A percentile compares a stretch with the other conserved stretches of the same genome.
Evolutionary conservation across 2,797 vertebrate genomes (phyloP).

Genomic region (Triplophysa bombifrons): DNA sequence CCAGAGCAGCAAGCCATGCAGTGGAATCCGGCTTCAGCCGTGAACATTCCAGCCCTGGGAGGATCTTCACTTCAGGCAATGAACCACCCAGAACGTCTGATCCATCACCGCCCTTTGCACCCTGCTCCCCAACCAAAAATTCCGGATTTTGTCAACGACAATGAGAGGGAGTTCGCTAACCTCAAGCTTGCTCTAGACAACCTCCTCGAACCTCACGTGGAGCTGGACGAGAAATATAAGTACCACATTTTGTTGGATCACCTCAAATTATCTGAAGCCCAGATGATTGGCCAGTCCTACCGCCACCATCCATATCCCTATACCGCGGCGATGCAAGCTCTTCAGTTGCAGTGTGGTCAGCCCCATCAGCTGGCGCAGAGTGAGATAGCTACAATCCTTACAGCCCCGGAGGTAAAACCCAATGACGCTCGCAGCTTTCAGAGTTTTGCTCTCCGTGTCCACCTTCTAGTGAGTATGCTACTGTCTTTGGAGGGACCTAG

Average conservation of each 20-base stretch:
- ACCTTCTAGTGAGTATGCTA: no score
- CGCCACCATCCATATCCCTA: not conserved
- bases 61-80: not conserved
- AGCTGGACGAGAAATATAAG: not conserved
- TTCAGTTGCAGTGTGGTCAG: no score
- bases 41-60: not conserved
- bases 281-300: not conserved
- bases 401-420: no score
- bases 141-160: not conserved
- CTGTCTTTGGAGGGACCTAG: no score
- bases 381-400: no score
- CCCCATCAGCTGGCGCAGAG: no score
- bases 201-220: not conserved
- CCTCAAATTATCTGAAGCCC: not conserved
- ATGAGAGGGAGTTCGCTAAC: not conserved
- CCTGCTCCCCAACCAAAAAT: not conserved
- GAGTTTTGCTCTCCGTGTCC: no score
- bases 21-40: not conserved
- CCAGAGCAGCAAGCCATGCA: no score
- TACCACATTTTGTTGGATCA: not conserved
- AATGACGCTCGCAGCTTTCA: no score
- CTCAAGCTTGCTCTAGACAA: not conserved
- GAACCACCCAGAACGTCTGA: not conserved
- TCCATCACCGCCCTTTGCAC: not conserved
- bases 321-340: no score